Base-by-base conservation (phyloP, 2,888 invertebrate genomes). In the Ochlodes sylvanus region DNA sequence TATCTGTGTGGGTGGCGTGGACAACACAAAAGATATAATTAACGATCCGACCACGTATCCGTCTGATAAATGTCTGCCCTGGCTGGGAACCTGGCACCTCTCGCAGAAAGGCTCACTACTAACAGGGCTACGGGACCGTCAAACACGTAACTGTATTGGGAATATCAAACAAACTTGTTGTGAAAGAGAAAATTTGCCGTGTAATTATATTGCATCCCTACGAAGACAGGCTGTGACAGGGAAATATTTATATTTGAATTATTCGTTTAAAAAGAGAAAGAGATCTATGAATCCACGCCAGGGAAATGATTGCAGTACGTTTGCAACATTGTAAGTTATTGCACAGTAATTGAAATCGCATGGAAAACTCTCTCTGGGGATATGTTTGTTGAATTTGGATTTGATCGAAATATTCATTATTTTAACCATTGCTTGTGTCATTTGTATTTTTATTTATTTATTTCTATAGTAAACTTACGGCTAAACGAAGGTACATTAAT, bases 311-410 rank as follows among this genome's bases (percentile, higher is more conserved):
- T 47, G 44, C 17, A 47, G 9, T 7, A 47, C 0, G 12, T 10
- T 38, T 38, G 7, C 17, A 17, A 6, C 17, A 7, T 9, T 47
- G 9, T 47, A 47, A 47, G 15, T 6, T 47, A 47, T 47, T 47
- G 44, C 44, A 17, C 44, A 47, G 17, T 47, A 47, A 47, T 47
- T 15, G 44, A 47, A 47, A 17, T 47, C 44, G 44, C 17, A 15
- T 47, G 10, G 44, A 15, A 47, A 17, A 7, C 9, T 9, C 7
- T 17, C 44, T 17, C 17, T 6, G 0, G 15, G 15, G 44, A 17
- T 7, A 47, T n/a, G n/a, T 47, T 47, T 47, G 15, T 17, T 15
- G 7, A 15, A 47, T 47, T 15, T 47, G 7, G 44, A 47, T 47
- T 15, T 47, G 7, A 47, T 17, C 44, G n/a, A 7, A 17, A 1